Evolutionary conservation across 2,888 invertebrate species (phyloP), one percentile per base, ranked within the genome.

Genomic region (Agrilus mali): DNA sequence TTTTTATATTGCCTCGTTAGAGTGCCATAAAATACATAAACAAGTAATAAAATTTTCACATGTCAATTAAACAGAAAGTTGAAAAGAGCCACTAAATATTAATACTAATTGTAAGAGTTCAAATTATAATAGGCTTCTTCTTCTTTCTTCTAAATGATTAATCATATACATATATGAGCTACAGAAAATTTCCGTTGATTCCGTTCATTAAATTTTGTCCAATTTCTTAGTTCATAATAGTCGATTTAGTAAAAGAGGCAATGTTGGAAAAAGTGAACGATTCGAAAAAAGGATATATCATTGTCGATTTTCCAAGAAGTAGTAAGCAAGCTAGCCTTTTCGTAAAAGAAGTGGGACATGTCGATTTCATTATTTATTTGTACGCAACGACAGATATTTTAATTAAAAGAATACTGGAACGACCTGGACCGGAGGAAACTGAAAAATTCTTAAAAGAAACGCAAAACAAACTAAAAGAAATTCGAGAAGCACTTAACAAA

Each of bases 241-340:
- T 75, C 17, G 73, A 76, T 51, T 59, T 76, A 44, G 68, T 76
- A 48, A 75, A 75, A 53, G 75, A 75, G 55, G 66, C 69, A 37
- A 72, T 76, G 70, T 59, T 75, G 44, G 53, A 55, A 47, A 65
- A 67, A 40, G 63, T 67, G 4, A 35, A 40, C 34, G 67, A 66
- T 2, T 65, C 70, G 1, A 69, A 67, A 34, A 27, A 27, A 10
- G 75, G 75, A 0, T 76, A 70, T 54, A 67, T 76, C 14, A 58
- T 76, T 35, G 73, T 73, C 8, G 73, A 74, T 12, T 77, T 77
- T 59, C 77, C 77, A 7, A 70, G 67, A 57, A 75, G 69, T 43
- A 65, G 65, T 10, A 68, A 57, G 41, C 63, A 64, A 50, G 63
- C 63, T 2, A 44, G 49, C 16, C 43, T 60, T 43, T 65, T 65